Percentiles rank a stretch among this genome's conserved stretches.
Evolutionary conservation across 2,888 invertebrate genomes (phyloP).

Genomic region (Cantharis lateralis): DNA sequence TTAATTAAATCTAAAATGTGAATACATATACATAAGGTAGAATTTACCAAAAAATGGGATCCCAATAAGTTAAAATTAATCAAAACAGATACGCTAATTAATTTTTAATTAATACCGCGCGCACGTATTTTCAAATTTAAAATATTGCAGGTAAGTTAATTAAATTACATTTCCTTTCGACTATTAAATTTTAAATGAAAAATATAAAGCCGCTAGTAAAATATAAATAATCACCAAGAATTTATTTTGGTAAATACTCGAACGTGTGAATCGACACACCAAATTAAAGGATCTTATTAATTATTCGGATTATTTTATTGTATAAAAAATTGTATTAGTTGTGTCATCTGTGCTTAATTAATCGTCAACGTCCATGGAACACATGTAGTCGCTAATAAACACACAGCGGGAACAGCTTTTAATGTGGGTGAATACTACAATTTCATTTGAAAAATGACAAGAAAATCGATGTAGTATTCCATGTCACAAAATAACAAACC

Average conservation of each 20-base stretch:
- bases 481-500: neutral
- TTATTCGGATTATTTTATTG: neutral
- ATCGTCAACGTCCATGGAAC: constrained; percentile 7
- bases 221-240: neutral
- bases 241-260: neutral
- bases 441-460: neutral
- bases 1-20: neutral
- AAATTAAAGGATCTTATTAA: neutral
- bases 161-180: neutral
- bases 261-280: neutral
- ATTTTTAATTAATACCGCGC: neutral
- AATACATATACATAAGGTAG: neutral
- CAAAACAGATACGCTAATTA: neutral
- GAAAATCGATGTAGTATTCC: neutral
- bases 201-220: neutral
- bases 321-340: neutral
- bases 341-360: constrained; percentile 1
- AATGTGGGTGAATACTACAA: constrained; percentile 12
- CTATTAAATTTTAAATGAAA: neutral
- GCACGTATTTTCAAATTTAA: neutral
- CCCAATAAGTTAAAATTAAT: neutral
- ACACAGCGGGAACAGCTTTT: neutral
- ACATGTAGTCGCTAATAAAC: constrained; percentile 13
- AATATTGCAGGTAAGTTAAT: neutral
- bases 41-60: neutral